These are phyloP conservation scores for Oxyura jamaicensis DNA, from an alignment of 2,113 vertebrate species.

Conservation along the genomic window DNA sequence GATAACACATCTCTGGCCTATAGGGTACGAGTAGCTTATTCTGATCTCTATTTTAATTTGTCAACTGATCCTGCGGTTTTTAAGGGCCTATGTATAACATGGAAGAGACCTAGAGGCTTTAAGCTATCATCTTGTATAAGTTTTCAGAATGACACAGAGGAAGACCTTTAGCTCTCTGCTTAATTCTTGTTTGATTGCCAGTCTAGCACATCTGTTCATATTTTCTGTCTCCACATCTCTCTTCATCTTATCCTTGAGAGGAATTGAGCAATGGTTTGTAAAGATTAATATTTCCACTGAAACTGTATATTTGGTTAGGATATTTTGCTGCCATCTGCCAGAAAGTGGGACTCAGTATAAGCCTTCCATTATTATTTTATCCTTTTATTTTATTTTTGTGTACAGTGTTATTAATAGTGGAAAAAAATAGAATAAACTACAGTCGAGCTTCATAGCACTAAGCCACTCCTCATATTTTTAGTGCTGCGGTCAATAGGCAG, in stretches of 20 bases:
- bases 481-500: neutral
- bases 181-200: neutral
- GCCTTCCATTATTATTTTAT: neutral
- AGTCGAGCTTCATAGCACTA: neutral
- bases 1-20: neutral
- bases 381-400: neutral
- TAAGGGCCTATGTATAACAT: fast-evolving
- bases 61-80: neutral
- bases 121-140: neutral
- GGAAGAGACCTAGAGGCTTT: neutral
- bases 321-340: neutral
- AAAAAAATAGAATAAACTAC: neutral
- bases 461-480: neutral
- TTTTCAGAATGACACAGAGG: neutral
- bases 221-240: neutral
- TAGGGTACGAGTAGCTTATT: neutral
- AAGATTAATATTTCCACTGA: neutral
- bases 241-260: neutral
- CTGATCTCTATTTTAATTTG: neutral
- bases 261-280: neutral
- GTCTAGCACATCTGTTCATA: neutral
- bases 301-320: neutral
- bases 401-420: neutral
- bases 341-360: neutral
- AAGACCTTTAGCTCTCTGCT: neutral